Conservation (phyloP, 2,797 vertebrate genomes). For the Helicolenus hilgendorfi region DNA sequence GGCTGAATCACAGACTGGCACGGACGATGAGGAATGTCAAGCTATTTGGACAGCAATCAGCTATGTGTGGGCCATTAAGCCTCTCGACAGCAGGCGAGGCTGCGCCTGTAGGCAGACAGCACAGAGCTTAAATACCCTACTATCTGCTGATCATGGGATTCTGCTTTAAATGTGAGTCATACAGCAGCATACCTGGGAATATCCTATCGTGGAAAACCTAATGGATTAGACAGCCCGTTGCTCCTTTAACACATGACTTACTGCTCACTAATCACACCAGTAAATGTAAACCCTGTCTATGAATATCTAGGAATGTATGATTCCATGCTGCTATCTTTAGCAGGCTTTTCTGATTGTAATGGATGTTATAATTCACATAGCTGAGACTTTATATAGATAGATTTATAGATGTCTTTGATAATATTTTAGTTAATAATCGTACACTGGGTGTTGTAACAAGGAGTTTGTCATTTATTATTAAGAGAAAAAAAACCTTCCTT, state of each 20-base stretch:
- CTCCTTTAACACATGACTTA: slow-evolving; percentile 3
- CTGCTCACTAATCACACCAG: not conserved
- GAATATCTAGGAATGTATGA: not conserved
- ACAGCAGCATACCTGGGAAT: slow-evolving; percentile 37
- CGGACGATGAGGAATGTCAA: slow-evolving; percentile 16
- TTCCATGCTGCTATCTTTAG: not conserved
- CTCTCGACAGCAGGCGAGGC: not conserved
- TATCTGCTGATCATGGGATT: slow-evolving; percentile 52
- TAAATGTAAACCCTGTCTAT: slow-evolving; percentile 17
- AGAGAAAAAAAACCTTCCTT: not conserved
- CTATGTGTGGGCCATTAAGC: slow-evolving; percentile 11
- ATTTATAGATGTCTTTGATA: not conserved
- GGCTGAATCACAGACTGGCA: not conserved
- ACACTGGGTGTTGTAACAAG: not conserved
- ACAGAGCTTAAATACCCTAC: slow-evolving; percentile 35
- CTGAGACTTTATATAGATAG: not conserved
- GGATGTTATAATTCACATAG: not conserved
- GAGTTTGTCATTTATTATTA: not conserved
- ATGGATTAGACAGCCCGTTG: not conserved
- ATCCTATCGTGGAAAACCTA: slow-evolving; percentile 24
- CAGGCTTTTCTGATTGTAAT: not conserved
- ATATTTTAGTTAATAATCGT: not conserved
- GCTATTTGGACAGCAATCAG: slow-evolving; percentile 13
- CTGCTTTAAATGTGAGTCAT: slow-evolving; percentile 47
- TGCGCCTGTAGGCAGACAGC: not conserved